phyloP scores from a whole-genome alignment of 2,888 invertebrate species.

The Crepidodera aurea region DNA sequence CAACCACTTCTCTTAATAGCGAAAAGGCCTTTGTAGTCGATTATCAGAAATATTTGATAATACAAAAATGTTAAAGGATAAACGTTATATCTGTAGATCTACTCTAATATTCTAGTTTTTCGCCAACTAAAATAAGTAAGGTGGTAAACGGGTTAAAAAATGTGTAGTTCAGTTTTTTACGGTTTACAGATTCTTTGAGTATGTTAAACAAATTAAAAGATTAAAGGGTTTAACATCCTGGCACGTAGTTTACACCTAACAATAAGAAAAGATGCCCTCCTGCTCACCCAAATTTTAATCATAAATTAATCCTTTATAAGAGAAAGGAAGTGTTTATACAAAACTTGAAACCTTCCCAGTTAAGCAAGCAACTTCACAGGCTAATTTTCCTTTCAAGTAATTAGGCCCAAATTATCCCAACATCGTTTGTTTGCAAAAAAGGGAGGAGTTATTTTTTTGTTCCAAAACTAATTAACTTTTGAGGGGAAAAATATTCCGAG shows the following conservation, averaged over 20 bases:
- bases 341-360: not conserved
- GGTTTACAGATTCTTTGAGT: too few species aligned
- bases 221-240: too few species aligned
- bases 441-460: not conserved
- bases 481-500: not conserved
- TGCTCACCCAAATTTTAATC: not conserved
- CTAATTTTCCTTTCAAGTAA: constrained; percentile 8
- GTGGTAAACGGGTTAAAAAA: too few species aligned
- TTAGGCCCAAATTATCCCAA: constrained; percentile 6
- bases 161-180: too few species aligned
- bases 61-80: too few species aligned
- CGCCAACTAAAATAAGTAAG: too few species aligned
- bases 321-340: constrained; percentile 4
- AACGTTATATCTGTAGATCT: too few species aligned
- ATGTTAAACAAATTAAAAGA: too few species aligned
- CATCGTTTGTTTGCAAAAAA: constrained; percentile 3
- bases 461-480: constrained; percentile 8
- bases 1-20: too few species aligned
- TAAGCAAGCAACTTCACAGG: constrained; percentile 7
- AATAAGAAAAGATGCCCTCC: not conserved
- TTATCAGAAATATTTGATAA: too few species aligned
- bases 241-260: not conserved
- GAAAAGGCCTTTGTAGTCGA: too few species aligned
- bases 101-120: too few species aligned
- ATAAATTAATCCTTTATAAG: constrained; percentile 8